Evolutionary conservation across 1,140 invertebrate genomes (phyloP).

Genomic region (Wasmannia auropunctata): DNA sequence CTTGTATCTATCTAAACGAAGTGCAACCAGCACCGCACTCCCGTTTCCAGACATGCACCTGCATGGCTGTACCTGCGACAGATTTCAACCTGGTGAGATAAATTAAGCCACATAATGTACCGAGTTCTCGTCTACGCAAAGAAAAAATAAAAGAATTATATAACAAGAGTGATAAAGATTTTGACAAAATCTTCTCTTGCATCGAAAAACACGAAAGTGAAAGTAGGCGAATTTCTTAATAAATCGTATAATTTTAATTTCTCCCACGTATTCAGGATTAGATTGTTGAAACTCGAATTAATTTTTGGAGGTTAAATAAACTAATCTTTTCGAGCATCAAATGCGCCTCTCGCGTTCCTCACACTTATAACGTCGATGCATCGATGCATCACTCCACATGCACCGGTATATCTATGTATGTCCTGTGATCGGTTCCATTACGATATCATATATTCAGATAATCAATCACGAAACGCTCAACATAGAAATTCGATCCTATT

Average conservation of each 20-base stretch:
- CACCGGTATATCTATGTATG: not conserved
- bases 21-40: not conserved
- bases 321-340: not conserved
- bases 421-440: constrained; percentile 72
- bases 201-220: not conserved
- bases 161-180: not conserved
- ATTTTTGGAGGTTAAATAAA: not conserved
- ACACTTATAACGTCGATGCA: constrained; percentile 25
- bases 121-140: not conserved
- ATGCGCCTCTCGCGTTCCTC: not conserved
- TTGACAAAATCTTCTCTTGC: not conserved
- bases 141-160: not conserved
- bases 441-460: constrained; percentile 73
- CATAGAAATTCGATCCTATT: constrained; percentile 79
- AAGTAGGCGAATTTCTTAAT: not conserved
- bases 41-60: constrained; percentile 44
- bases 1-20: constrained; percentile 15
- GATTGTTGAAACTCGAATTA: no score
- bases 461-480: constrained; percentile 79
- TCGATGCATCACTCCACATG: constrained; percentile 46
- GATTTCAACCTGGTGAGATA: not conserved
- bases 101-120: not conserved
- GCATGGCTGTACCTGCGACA: not conserved
- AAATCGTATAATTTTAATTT: not conserved
- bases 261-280: not conserved